These are phyloP conservation scores for Eulacestoma nigropectus DNA, from an alignment of 2,113 vertebrate genomes.

Conservation along the genomic window DNA sequence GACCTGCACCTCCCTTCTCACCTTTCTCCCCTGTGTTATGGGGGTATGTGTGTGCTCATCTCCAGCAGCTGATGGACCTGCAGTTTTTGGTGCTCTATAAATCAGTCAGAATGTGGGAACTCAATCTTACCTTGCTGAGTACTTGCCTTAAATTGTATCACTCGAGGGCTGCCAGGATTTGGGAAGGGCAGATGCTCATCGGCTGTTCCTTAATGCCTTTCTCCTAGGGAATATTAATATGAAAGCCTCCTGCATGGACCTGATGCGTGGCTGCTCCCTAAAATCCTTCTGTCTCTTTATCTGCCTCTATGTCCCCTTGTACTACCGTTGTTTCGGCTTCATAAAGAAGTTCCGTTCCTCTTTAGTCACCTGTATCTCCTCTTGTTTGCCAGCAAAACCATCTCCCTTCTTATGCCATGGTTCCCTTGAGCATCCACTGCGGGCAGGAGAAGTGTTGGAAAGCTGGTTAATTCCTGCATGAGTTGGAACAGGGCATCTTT, in stretches of 20 bases:
- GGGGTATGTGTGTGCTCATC: fast-evolving
- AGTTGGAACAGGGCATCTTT: background rate
- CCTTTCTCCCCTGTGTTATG: background rate
- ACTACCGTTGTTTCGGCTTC: background rate
- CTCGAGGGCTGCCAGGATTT: background rate
- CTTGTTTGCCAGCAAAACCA: background rate
- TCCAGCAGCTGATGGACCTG: background rate
- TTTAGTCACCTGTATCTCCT: background rate
- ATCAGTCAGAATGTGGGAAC: background rate
- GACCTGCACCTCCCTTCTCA: background rate
- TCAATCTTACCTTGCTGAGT: background rate
- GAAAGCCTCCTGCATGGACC: background rate
- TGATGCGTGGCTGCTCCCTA: background rate
- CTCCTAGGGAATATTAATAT: background rate
- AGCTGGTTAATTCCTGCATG: background rate
- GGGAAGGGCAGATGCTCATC: background rate
- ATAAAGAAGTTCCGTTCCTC: background rate
- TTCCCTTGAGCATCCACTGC: background rate
- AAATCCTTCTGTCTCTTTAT: background rate
- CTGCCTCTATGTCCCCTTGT: background rate
- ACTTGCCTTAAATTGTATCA: background rate
- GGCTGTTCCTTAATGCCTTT: background rate
- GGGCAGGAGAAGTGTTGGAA: background rate
- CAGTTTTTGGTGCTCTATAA: background rate
- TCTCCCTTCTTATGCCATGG: fast-evolving